Percentiles rank a stretch among this genome's conserved stretches.
These are phyloP conservation scores for Sebastes reedi DNA, from an alignment of 2,797 vertebrate species.

Conservation along the genomic window DNA sequence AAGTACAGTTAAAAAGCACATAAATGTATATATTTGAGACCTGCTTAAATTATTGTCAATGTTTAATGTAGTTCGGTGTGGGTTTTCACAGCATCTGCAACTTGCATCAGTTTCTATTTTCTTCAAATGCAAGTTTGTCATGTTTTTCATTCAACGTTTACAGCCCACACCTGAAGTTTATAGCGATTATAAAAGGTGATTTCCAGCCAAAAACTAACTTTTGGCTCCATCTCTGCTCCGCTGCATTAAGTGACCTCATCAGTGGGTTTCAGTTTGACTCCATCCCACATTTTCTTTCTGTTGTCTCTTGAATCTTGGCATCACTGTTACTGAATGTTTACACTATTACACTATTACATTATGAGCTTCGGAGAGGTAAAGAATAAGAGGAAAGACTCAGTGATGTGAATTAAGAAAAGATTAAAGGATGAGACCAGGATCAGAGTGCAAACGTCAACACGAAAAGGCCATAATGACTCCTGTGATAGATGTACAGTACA, in stretches of 20 bases:
- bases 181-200: neutral
- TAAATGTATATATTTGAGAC: too few relatives aligned
- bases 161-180: too few relatives aligned
- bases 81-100: too few relatives aligned
- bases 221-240: neutral
- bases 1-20: too few relatives aligned
- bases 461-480: conserved; percentile 45
- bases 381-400: conserved; percentile 16
- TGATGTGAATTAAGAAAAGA: conserved; percentile 40
- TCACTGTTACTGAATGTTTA: conserved; percentile 1
- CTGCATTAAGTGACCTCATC: neutral
- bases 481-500: conserved; percentile 27
- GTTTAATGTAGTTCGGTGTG: too few relatives aligned
- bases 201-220: neutral
- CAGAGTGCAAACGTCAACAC: conserved; percentile 10
- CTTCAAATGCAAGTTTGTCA: neutral
- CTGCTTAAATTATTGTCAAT: too few relatives aligned
- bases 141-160: neutral
- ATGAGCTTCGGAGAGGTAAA: conserved; percentile 1
- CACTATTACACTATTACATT: neutral
- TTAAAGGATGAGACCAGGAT: conserved; percentile 32
- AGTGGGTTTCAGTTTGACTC: neutral
- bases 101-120: too few relatives aligned
- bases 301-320: neutral
- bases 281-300: neutral